A percentile compares a stretch with the other conserved stretches of the same genome.
These are phyloP conservation scores for Coptodon rendalli DNA, from an alignment of 2,113 vertebrate genomes.

Conservation along the genomic window DNA sequence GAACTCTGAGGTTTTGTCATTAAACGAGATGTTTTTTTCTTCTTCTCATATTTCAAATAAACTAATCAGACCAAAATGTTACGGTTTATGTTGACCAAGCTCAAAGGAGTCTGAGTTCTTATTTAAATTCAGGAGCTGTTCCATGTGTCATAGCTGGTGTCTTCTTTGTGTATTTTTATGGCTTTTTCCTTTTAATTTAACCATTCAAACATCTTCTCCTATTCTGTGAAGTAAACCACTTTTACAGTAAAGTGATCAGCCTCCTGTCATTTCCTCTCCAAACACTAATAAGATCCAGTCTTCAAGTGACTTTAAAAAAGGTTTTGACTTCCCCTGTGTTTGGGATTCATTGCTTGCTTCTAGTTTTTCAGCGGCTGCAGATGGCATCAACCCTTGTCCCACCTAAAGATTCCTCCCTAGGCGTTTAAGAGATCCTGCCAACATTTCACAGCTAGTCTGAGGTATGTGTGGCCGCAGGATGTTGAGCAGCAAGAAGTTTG, in stretches of 20 bases:
- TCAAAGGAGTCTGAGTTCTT: background rate
- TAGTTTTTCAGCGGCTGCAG: background rate
- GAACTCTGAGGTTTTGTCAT: background rate
- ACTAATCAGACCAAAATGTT: background rate
- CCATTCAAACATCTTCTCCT: background rate
- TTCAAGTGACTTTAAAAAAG: background rate
- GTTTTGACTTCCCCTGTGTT: background rate
- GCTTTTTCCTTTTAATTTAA: background rate
- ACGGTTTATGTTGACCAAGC: background rate
- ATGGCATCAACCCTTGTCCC: background rate
- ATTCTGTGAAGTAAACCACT: background rate
- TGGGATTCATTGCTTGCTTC: background rate
- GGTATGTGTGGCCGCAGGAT: slow-evolving; percentile 20
- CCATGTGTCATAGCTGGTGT: background rate
- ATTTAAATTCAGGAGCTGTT: background rate
- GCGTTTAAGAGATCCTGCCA: slow-evolving; percentile 19
- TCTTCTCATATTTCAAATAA: background rate
- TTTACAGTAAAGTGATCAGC: background rate
- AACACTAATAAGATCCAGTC: background rate
- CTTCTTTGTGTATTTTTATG: background rate
- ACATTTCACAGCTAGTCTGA: slow-evolving; percentile 34
- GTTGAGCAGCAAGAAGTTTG: slow-evolving; percentile 10
- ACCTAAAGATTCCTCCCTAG: background rate
- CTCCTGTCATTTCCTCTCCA: background rate
- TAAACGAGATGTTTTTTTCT: background rate